These are phyloP conservation scores for Coptodon bakossiorum DNA, from an alignment of 2,113 vertebrate genomes.

Conservation along the genomic window DNA sequence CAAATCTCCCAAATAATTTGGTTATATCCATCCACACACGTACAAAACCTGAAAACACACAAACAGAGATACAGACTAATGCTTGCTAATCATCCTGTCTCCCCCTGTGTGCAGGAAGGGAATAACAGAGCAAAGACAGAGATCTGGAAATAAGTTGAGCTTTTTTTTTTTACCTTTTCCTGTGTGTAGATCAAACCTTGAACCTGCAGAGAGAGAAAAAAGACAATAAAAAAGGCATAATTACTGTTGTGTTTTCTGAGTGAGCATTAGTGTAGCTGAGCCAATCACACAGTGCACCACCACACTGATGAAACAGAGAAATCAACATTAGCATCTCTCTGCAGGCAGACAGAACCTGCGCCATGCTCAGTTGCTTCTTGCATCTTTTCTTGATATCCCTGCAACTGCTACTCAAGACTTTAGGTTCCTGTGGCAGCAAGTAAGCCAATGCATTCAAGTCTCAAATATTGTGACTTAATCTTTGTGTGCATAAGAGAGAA, in stretches of 20 bases:
- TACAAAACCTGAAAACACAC: conserved; percentile 3
- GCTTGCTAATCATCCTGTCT: not conserved
- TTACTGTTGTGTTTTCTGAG: not conserved
- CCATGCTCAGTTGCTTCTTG: not conserved
- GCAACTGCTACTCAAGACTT: conserved; percentile 34
- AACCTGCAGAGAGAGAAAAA: conserved; percentile 32
- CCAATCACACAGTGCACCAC: not conserved
- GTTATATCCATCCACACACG: not conserved
- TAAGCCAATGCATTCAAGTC: not conserved
- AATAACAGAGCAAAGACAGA: not conserved
- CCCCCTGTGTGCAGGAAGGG: not conserved
- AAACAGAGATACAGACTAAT: not conserved
- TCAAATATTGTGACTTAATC: not conserved
- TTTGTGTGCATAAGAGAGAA: not conserved
- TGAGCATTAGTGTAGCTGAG: not conserved
- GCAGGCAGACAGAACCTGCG: not conserved
- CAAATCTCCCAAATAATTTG: not conserved
- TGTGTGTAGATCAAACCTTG: conserved; percentile 54
- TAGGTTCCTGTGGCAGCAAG: not conserved
- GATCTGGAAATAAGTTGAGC: not conserved
- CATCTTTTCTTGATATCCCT: not conserved
- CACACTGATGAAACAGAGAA: not conserved
- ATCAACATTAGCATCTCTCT: not conserved
- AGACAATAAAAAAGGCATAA: not conserved
- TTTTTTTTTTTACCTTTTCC: conserved; percentile 52